Percentiles rank a stretch among this genome's conserved stretches.
These are phyloP conservation scores for Nymphalis urticae DNA, from an alignment of 2,888 invertebrate species.

Conservation along the genomic window DNA sequence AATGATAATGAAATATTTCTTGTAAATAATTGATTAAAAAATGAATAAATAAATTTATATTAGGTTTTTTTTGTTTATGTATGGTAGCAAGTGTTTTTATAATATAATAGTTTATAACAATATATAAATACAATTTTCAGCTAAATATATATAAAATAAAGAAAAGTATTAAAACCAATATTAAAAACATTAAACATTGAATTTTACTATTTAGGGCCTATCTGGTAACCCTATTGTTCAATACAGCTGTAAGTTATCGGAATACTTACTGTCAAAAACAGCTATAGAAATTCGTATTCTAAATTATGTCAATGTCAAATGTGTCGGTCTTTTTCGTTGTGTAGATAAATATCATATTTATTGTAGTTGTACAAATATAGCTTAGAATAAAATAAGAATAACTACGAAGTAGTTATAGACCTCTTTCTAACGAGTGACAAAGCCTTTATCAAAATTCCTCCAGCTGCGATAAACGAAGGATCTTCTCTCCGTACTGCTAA, in stretches of 20 bases:
- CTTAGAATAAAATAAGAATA: constrained; percentile 1
- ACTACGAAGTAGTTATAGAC: constrained; percentile 23
- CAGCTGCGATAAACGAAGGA: constrained; percentile 63
- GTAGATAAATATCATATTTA: constrained; percentile 20
- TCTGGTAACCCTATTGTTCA: not conserved
- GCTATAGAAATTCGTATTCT: constrained; percentile 10
- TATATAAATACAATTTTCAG: no score
- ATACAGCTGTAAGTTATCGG: constrained; percentile 2
- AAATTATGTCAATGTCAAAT: constrained; percentile 29
- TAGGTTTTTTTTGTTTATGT: no score
- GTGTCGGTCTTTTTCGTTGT: constrained; percentile 28
- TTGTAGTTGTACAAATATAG: constrained; percentile 13
- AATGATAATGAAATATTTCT: no score
- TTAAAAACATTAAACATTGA: no score
- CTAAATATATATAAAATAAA: no score
- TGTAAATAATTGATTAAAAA: no score
- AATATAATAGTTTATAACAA: no score
- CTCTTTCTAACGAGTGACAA: constrained; percentile 30
- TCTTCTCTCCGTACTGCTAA: constrained; percentile 67
- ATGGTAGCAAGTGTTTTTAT: no score
- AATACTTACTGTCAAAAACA: constrained; percentile 12
- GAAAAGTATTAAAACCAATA: no score
- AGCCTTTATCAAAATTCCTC: constrained; percentile 65
- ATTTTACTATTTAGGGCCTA: not conserved
- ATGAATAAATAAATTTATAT: no score